Base-by-base conservation (phyloP, 2,797 vertebrate genomes). In the Kryptolebias ocellatus region DNA sequence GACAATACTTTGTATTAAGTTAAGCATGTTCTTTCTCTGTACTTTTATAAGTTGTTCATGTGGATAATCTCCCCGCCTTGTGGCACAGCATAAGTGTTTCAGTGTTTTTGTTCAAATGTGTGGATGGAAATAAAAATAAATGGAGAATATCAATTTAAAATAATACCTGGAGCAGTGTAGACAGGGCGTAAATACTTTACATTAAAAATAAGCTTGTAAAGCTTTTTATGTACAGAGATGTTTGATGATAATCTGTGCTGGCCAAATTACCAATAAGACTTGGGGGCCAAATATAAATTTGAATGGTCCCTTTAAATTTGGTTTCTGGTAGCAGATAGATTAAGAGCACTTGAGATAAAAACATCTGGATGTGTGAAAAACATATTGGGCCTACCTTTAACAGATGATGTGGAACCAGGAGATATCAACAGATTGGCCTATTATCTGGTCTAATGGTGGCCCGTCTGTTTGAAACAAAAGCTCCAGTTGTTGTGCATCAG, bases 371-470 rank as follows among this genome's bases (percentile, higher is more conserved):
- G 66, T 49, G 53, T 45, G 55, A 76, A 74, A 78, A 78, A 71
- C 42, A 62, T 64, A 67, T 15, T 31, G 62, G 0, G 29, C 60
- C 67, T 81, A 74, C 72, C 60, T 80, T 73, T 31, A 63, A 72
- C 52, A 70, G 74, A 66, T 6, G 20, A 74, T 67, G 50, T 74
- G 82, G 80, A 78, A 75, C 67, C 75, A 66, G 60, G 72, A 47
- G 59, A 67, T 67, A 78, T 66, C 83, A 76, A 80, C 84, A 90
- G 88, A 84, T 80, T 71, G 87, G 81, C 64, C 83, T 80, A 87
- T 91, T 88, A 89, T 87, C 80, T 84, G 83, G 64, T 89, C 88
- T 91, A 84, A 90, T 88, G 79, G 82, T 88, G 78, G 78, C 83
- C 85, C 78, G 86, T 89, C 89, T 91, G 88, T 86, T 78, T 17